Conservation (phyloP, 92 coral and sea anemone species). For the Parazoanthus darwini region DNA sequence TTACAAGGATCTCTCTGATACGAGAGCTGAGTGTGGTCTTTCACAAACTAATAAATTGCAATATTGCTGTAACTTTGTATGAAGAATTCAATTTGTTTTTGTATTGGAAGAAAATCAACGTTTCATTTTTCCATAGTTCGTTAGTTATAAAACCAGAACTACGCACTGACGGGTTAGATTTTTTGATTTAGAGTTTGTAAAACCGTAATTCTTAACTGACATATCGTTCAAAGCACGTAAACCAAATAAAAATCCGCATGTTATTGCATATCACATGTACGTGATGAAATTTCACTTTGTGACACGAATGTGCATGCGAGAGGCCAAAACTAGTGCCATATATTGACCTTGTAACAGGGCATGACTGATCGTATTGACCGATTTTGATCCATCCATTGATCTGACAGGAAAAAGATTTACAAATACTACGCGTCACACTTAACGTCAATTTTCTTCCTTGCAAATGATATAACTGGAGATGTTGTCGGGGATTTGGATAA, state of each 20-base stretch:
- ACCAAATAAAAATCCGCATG: too few species aligned
- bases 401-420: background rate
- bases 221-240: too few species aligned
- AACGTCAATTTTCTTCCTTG: conserved; percentile 4
- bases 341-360: background rate
- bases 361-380: conserved; percentile 25
- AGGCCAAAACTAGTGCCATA: background rate
- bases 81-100: too few species aligned
- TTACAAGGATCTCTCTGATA: too few species aligned
- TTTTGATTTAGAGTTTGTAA: background rate
- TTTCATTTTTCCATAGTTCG: too few species aligned
- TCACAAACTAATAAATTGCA: too few species aligned
- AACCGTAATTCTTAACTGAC: too few species aligned
- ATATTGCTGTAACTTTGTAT: too few species aligned
- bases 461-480: conserved; percentile 12
- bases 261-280: background rate
- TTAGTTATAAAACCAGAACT: too few species aligned
- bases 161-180: too few species aligned
- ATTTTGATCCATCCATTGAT: background rate
- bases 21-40: too few species aligned
- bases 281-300: conserved; percentile 11
- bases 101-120: too few species aligned
- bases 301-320: background rate
- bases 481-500: background rate
- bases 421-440: background rate